Conservation (phyloP, 2,888 invertebrate genomes). For the Aspidapion aeneum region DNA sequence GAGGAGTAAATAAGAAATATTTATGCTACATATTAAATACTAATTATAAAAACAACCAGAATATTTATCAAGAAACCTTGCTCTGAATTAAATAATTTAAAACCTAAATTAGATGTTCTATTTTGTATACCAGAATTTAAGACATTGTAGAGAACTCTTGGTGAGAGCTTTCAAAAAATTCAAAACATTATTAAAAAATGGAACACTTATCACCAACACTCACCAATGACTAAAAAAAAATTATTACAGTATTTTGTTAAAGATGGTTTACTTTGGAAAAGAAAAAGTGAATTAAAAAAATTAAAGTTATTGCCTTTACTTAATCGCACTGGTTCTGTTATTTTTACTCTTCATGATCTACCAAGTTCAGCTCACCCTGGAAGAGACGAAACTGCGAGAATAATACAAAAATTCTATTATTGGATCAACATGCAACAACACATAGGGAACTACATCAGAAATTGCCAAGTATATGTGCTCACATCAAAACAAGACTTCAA, state of each 20-base stretch:
- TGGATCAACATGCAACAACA: not conserved
- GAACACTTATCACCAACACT: not conserved
- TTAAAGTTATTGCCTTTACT: not conserved
- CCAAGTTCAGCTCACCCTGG: not conserved
- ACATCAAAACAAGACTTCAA: not conserved
- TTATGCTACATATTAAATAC: no score
- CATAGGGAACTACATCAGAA: no score
- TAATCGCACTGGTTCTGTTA: not conserved
- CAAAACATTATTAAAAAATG: no score
- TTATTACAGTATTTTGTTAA: no score
- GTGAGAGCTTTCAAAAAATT: no score
- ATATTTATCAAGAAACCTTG: conserved; percentile 11
- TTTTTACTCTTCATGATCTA: not conserved
- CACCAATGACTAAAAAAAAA: not conserved
- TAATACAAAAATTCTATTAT: conserved; percentile 7
- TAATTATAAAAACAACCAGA: no score
- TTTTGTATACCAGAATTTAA: not conserved
- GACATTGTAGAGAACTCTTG: no score
- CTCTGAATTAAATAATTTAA: not conserved
- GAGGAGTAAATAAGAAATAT: no score
- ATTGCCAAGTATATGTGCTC: not conserved
- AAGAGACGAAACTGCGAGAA: conserved; percentile 5
- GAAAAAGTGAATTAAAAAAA: no score
- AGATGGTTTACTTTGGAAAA: no score
- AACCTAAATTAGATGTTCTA: not conserved